These are phyloP conservation scores for Talpa occidentalis DNA, from an alignment of 2,113 vertebrate species.

Conservation along the genomic window DNA sequence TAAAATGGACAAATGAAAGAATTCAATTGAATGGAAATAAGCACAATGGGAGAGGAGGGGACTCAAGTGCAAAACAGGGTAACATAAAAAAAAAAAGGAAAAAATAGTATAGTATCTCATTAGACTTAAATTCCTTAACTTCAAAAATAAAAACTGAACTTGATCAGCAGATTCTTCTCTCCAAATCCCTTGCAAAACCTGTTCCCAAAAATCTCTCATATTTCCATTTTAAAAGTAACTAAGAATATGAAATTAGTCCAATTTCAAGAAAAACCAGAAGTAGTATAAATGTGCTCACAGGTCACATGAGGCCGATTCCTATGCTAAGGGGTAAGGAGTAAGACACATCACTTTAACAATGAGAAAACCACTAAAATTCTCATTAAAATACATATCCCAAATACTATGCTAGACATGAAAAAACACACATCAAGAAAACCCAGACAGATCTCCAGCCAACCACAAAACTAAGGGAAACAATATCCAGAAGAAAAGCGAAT, in stretches of 20 bases:
- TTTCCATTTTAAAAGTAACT: background rate
- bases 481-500: background rate
- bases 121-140: background rate
- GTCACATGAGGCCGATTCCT: background rate
- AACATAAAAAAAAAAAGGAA: background rate
- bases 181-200: slow-evolving; percentile 24
- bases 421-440: slow-evolving; percentile 21
- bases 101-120: background rate
- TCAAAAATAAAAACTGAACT: slow-evolving; percentile 30
- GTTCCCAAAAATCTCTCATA: background rate
- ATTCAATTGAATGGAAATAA: background rate
- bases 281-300: background rate
- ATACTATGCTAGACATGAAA: slow-evolving; percentile 33
- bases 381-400: slow-evolving; percentile 36
- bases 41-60: background rate
- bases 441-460: background rate
- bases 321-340: background rate
- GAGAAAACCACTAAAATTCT: background rate
- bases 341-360: background rate
- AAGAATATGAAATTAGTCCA: slow-evolving; percentile 23
- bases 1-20: background rate
- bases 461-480: slow-evolving; percentile 12
- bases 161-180: background rate
- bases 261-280: background rate
- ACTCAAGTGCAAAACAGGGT: background rate